phyloP scores from a whole-genome alignment of 2,888 invertebrate genomes.

The Sarcophaga variegata region DNA sequence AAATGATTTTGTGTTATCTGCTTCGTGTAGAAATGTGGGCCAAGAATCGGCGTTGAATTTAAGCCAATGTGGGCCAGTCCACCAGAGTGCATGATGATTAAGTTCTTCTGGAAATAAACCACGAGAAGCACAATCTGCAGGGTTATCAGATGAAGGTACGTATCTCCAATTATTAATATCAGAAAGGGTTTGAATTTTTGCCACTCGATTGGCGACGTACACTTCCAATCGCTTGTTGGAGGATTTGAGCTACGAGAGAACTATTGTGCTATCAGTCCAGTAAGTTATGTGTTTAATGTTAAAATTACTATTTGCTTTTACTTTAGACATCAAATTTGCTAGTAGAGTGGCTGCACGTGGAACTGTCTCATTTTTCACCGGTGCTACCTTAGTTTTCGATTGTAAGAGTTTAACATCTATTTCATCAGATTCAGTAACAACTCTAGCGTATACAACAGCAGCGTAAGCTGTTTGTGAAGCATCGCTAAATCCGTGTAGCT shows the following conservation, averaged over 20 bases:
- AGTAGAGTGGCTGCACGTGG: conserved; percentile 27
- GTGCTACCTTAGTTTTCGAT: conserved; percentile 47
- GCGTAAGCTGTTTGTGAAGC: conserved; percentile 59
- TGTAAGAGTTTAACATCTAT: conserved; percentile 18
- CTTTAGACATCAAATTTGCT: conserved; percentile 23
- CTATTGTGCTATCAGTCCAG: conserved; percentile 50
- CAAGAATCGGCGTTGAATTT: neutral
- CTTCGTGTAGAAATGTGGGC: neutral
- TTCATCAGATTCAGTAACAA: conserved; percentile 16
- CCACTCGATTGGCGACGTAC: conserved; percentile 30
- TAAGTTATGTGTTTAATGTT: conserved; percentile 16
- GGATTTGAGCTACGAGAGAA: conserved; percentile 37
- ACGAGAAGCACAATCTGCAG: no score
- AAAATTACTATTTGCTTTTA: conserved; percentile 27
- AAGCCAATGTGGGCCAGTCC: no score
- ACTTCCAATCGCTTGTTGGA: conserved; percentile 18
- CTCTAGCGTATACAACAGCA: conserved; percentile 60
- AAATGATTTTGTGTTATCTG: neutral
- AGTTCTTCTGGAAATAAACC: no score
- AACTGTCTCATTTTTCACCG: conserved; percentile 21
- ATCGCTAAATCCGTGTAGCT: conserved; percentile 63
- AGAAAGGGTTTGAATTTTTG: neutral
- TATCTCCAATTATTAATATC: no score
- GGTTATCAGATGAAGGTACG: no score
- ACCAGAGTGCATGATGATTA: no score